phyloP scores from a whole-genome alignment of 2,797 vertebrate species.

The Argentina silus region DNA sequence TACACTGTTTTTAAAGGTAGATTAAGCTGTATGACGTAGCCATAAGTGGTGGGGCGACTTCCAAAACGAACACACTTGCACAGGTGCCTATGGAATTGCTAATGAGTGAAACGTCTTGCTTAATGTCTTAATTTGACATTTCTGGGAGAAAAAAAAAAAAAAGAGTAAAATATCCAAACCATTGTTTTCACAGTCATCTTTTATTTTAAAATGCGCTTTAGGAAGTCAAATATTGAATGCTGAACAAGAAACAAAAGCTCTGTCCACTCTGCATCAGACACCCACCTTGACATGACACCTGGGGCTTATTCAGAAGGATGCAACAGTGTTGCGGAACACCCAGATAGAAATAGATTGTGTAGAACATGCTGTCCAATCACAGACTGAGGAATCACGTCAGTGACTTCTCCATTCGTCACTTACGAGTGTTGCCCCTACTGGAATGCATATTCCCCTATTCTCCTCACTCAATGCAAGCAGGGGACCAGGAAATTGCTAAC shows the following conservation, averaged over 20 bases:
- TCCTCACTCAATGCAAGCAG: slow-evolving; percentile 39
- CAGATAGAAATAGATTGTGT: background rate
- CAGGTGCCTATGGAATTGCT: too few species aligned
- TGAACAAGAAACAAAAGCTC: slow-evolving; percentile 72
- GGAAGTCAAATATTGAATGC: slow-evolving; percentile 67
- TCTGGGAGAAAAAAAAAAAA: background rate
- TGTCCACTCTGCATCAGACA: slow-evolving; percentile 51
- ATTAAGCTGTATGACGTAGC: too few species aligned
- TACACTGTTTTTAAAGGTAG: background rate
- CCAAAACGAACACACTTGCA: too few species aligned
- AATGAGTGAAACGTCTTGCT: background rate
- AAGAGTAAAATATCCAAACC: slow-evolving; percentile 34
- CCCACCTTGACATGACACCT: slow-evolving; percentile 43
- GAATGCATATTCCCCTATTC: too few species aligned
- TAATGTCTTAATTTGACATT: slow-evolving; percentile 9
- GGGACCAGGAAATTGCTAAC: slow-evolving; percentile 16
- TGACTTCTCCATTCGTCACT: too few species aligned
- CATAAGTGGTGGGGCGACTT: too few species aligned
- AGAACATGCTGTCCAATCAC: too few species aligned
- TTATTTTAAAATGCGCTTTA: slow-evolving; percentile 78
- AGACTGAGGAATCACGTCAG: too few species aligned
- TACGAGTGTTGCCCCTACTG: too few species aligned
- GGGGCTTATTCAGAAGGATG: slow-evolving; percentile 35
- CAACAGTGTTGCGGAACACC: slow-evolving; percentile 18
- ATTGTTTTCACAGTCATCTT: slow-evolving; percentile 65